Percentiles rank a stretch among this genome's conserved stretches.
These are phyloP conservation scores for Enteromius anoplus DNA, from an alignment of 2,797 vertebrate genomes.

Conservation along the genomic window DNA sequence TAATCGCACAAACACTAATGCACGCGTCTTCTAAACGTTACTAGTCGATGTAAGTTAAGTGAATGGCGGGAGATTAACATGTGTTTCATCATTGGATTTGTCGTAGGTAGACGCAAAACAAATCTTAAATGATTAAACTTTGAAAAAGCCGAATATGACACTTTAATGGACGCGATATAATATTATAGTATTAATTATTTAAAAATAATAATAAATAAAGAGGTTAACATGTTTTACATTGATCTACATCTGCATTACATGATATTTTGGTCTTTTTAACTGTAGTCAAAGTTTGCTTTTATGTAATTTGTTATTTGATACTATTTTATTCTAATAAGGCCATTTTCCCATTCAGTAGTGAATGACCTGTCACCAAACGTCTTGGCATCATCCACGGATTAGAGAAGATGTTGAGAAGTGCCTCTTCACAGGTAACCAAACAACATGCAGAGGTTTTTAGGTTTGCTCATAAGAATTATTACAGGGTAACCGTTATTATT, in stretches of 20 bases:
- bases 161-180: background rate
- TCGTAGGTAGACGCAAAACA: background rate
- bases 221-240: background rate
- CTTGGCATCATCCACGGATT: background rate
- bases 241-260: background rate
- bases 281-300: background rate
- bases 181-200: background rate
- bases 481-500: background rate
- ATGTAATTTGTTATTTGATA: background rate
- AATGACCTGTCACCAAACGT: background rate
- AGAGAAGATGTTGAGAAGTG: slow-evolving; percentile 73
- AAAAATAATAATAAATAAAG: background rate
- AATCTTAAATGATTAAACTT: background rate
- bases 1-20: too few species aligned
- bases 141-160: background rate
- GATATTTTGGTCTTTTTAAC: background rate
- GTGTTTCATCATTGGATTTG: slow-evolving; percentile 17
- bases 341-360: too few species aligned
- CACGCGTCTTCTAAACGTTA: background rate
- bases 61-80: slow-evolving; percentile 35
- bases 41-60: background rate
- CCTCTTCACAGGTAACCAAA: slow-evolving; percentile 70
- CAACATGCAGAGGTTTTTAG: background rate
- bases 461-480: background rate
- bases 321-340: background rate